These are phyloP conservation scores for Willowsia nigromaculata DNA, from an alignment of 2,888 invertebrate genomes.

Conservation along the genomic window DNA sequence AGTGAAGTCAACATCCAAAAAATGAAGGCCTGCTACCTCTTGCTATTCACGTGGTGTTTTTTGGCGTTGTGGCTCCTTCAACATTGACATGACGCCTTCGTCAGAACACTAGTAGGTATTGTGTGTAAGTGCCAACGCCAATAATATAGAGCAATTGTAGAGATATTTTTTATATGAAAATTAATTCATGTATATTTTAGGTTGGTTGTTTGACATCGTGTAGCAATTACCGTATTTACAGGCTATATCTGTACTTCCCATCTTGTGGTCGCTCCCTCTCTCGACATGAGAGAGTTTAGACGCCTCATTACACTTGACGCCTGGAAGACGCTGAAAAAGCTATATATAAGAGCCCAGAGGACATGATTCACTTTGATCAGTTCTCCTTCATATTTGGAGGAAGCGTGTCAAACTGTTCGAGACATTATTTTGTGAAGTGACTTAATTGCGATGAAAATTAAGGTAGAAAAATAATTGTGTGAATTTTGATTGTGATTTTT, in stretches of 20 bases:
- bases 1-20: too few relatives aligned
- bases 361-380: neutral
- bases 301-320: neutral
- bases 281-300: neutral
- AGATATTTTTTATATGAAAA: neutral
- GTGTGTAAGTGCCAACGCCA: too few relatives aligned
- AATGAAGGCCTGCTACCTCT: constrained; percentile 2
- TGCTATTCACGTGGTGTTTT: neutral
- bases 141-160: neutral
- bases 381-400: neutral
- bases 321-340: neutral
- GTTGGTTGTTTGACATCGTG: neutral
- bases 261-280: neutral
- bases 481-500: neutral
- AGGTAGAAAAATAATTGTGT: neutral
- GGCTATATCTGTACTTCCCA: neutral
- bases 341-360: constrained; percentile 15
- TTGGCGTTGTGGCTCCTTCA: neutral
- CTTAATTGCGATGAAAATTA: constrained; percentile 29
- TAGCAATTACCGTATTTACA: neutral
- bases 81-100: neutral
- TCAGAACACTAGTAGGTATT: neutral
- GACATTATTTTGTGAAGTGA: neutral
- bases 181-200: neutral
- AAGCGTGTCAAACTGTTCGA: neutral